A percentile compares a stretch with the other conserved stretches of the same genome.
phyloP scores from a whole-genome alignment of 2,113 vertebrate genomes.

The Xiphorhynchus elegans region DNA sequence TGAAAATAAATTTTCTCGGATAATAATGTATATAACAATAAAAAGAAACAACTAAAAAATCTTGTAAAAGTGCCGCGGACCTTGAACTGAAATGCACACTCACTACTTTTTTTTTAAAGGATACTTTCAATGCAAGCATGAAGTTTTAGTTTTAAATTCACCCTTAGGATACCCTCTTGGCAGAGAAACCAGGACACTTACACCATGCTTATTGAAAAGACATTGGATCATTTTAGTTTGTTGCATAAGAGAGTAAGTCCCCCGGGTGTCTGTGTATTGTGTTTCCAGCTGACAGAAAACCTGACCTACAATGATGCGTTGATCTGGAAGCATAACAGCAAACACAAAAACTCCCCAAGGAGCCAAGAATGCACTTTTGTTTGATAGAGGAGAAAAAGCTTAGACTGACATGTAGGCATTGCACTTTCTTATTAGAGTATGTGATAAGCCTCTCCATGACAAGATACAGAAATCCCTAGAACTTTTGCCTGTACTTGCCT shows the following conservation, averaged over 20 bases:
- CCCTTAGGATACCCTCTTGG: background rate
- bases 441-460: slow-evolving; percentile 16
- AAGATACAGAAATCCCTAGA: slow-evolving; percentile 42
- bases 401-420: slow-evolving; percentile 9
- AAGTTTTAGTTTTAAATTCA: background rate
- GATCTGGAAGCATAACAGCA: slow-evolving; percentile 52
- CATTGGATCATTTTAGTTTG: slow-evolving; percentile 15
- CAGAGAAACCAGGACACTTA: background rate
- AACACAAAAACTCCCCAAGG: slow-evolving; percentile 37
- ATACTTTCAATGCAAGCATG: background rate
- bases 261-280: background rate
- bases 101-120: background rate
- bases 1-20: background rate
- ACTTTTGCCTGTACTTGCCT: slow-evolving; percentile 13
- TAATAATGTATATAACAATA: background rate
- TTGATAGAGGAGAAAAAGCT: slow-evolving; percentile 55
- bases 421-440: slow-evolving; percentile 22
- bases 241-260: background rate
- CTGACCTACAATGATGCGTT: slow-evolving; percentile 53
- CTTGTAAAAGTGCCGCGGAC: background rate
- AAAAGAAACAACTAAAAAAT: background rate
- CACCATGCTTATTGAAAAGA: background rate
- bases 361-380: slow-evolving; percentile 31
- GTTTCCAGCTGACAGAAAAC: slow-evolving; percentile 55
- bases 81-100: background rate